Evolutionary conservation across 2,888 invertebrate species (phyloP).

Genomic region (Muscina levida): DNA sequence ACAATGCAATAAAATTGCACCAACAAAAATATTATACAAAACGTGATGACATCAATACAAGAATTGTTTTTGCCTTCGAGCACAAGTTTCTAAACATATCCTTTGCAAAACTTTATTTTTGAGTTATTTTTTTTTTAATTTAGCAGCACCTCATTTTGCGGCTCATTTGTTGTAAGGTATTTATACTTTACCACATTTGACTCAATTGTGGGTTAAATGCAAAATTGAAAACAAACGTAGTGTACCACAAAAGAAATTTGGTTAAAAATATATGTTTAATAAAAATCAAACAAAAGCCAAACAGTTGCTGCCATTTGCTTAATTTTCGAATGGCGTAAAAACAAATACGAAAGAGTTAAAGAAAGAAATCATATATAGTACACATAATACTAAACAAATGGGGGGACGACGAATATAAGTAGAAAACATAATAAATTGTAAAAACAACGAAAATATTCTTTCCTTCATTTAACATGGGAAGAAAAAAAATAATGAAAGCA

Average conservation of each 20-base stretch:
- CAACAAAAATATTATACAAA: too few species aligned
- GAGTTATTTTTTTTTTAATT: conserved; percentile 3
- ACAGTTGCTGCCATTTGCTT: conserved; percentile 11
- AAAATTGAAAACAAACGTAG: neutral
- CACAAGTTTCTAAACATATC: too few species aligned
- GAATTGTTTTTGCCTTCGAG: too few species aligned
- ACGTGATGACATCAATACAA: too few species aligned
- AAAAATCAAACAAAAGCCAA: neutral
- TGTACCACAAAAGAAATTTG: neutral
- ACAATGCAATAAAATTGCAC: too few species aligned
- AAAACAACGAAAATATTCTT: conserved; percentile 19
- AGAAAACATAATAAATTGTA: neutral
- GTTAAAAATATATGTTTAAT: conserved; percentile 4
- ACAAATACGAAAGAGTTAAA: conserved; percentile 2
- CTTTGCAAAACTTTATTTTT: neutral
- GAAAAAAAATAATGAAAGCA: neutral
- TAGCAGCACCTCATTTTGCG: too few species aligned
- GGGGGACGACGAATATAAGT: neutral
- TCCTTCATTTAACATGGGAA: conserved; percentile 17
- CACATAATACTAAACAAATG: neutral
- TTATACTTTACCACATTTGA: too few species aligned
- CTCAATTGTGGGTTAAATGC: neutral
- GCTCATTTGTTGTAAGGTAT: too few species aligned
- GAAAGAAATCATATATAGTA: neutral
- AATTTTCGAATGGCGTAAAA: neutral